These are phyloP conservation scores for Hirtodrosophila duncani DNA, from an alignment of 2,888 invertebrate species.

Conservation along the genomic window DNA sequence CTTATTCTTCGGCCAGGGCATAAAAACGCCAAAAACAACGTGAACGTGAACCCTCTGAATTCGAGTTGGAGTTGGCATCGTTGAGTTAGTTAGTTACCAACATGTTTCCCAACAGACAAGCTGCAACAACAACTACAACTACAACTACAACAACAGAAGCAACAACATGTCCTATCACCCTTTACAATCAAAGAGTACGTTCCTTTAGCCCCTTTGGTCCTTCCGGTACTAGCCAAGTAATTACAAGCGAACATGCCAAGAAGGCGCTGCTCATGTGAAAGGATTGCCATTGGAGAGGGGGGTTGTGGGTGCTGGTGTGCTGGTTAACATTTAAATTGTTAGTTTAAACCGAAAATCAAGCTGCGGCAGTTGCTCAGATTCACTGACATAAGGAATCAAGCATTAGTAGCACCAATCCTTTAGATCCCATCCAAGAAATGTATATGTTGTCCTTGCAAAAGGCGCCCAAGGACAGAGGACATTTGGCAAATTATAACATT, in stretches of 20 bases:
- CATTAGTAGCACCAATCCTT: no score
- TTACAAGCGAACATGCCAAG: constrained; percentile 64
- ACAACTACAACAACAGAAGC: constrained; percentile 44
- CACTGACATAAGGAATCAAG: constrained; percentile 16
- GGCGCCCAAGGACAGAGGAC: constrained; percentile 40
- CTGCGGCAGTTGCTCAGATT: constrained; percentile 17
- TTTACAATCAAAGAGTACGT: constrained; percentile 61
- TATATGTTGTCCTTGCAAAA: constrained; percentile 40
- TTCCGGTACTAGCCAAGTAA: constrained; percentile 45
- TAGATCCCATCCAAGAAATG: constrained; percentile 16
- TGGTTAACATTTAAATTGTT: constrained; percentile 34
- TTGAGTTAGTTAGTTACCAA: no score
- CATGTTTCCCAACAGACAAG: no score
- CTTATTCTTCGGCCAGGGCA: no score
- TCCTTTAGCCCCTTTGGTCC: neutral
- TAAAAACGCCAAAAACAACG: no score
- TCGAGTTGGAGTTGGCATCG: no score
- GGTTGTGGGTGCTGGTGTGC: neutral
- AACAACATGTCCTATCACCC: constrained; percentile 64
- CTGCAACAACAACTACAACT: neutral
- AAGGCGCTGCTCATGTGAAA: constrained; percentile 27
- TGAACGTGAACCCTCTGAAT: no score
- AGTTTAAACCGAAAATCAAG: constrained; percentile 42
- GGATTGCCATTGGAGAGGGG: neutral
- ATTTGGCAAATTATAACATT: constrained; percentile 58